Conservation (phyloP, 2,113 vertebrate genomes). For the Murina feae region DNA sequence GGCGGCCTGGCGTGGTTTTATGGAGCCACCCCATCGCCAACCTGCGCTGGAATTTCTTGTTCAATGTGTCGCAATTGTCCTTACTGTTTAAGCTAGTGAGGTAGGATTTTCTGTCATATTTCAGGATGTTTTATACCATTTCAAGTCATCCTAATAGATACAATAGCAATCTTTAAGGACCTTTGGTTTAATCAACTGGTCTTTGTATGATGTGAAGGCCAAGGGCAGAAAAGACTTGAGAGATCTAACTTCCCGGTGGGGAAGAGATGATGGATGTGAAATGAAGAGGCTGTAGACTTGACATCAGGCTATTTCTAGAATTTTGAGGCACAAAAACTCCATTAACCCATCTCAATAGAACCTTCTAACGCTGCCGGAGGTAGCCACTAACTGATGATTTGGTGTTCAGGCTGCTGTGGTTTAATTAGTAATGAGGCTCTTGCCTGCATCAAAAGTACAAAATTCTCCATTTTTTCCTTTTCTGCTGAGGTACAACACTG, state of each 20-base stretch:
- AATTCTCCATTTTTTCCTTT: background rate
- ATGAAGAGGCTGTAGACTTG: background rate
- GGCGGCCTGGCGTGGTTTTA: background rate
- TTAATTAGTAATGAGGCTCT: conserved; percentile 42
- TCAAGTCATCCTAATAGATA: background rate
- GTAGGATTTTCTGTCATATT: background rate
- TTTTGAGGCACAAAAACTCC: background rate
- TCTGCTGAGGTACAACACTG: background rate
- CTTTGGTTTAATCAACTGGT: background rate
- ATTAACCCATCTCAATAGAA: conserved; percentile 25
- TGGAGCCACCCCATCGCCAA: background rate
- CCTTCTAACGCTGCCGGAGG: background rate
- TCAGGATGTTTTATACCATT: background rate
- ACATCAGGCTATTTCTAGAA: conserved; percentile 3
- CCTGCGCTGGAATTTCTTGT: background rate
- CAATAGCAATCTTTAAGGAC: background rate
- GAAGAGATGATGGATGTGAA: background rate
- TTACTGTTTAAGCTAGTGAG: background rate
- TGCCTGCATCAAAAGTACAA: conserved; percentile 4
- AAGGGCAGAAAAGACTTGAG: background rate
- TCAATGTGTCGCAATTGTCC: background rate
- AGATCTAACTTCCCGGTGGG: background rate
- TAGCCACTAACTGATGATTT: background rate
- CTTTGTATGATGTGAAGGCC: background rate
- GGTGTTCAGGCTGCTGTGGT: background rate